These are phyloP conservation scores for Lucilia sericata DNA, from an alignment of 1,140 invertebrate genomes.

Conservation along the genomic window DNA sequence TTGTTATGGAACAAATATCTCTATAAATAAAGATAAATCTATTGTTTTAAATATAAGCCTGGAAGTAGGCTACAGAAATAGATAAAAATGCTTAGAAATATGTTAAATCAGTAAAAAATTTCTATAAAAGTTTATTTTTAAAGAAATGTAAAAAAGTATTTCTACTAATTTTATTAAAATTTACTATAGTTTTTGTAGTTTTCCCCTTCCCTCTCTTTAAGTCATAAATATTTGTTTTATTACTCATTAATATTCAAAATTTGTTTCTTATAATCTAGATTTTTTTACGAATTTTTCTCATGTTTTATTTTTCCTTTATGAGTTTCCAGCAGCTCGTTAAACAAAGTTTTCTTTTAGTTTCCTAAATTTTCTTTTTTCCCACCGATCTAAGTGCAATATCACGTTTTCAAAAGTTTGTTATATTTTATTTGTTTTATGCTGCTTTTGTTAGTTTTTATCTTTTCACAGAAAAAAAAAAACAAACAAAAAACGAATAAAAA, in stretches of 20 bases:
- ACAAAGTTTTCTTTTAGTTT: background rate
- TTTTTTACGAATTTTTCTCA: background rate
- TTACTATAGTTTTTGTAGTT: too few relatives aligned
- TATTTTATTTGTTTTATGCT: slow-evolving; percentile 15
- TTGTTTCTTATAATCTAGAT: background rate
- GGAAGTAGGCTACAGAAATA: too few relatives aligned
- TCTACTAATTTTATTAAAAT: too few relatives aligned
- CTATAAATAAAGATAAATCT: too few relatives aligned
- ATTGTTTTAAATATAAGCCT: too few relatives aligned
- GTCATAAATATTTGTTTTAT: background rate
- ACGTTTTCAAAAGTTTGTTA: slow-evolving; percentile 22
- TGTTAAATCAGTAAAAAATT: too few relatives aligned
- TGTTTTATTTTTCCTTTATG: background rate
- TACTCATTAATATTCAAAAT: background rate
- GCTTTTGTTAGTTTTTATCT: background rate
- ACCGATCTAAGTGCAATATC: slow-evolving; percentile 12
- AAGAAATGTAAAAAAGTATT: too few relatives aligned
- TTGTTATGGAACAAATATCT: too few relatives aligned
- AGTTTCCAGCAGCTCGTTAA: background rate
- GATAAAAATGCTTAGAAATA: too few relatives aligned
- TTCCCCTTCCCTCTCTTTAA: too few relatives aligned
- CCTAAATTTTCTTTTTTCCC: background rate
- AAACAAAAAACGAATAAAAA: background rate
- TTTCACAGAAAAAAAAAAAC: background rate
- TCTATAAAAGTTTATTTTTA: too few relatives aligned